Percentiles rank a stretch among this genome's conserved stretches.
Evolutionary conservation across 2,797 vertebrate genomes (phyloP).

Genomic region (Hemitrygon akajei): DNA sequence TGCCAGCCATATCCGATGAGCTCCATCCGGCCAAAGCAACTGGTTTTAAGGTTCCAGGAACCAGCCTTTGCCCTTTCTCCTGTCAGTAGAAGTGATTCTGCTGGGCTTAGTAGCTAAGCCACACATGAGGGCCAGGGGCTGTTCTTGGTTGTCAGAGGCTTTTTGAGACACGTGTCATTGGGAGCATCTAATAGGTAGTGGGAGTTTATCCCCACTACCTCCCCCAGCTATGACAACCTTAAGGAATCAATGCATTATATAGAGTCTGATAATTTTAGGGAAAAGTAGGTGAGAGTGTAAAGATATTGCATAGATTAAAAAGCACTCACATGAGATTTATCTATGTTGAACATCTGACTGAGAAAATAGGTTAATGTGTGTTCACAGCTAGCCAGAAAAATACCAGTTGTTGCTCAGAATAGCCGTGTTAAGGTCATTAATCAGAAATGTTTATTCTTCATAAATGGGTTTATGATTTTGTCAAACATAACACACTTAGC

Average conservation of each 20-base stretch:
- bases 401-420: neutral
- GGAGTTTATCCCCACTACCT: too few species aligned
- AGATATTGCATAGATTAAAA: neutral
- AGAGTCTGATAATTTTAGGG: neutral
- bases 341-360: neutral
- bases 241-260: neutral
- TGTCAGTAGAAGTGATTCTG: too few species aligned
- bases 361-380: neutral
- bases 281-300: neutral
- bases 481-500: neutral
- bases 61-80: too few species aligned
- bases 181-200: too few species aligned
- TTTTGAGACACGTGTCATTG: too few species aligned
- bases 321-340: neutral
- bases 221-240: too few species aligned
- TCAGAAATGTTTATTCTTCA: neutral
- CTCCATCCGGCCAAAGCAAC: too few species aligned
- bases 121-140: too few species aligned
- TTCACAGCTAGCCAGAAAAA: neutral
- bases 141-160: too few species aligned
- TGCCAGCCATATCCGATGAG: too few species aligned
- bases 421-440: neutral
- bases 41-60: too few species aligned
- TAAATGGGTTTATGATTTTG: neutral
- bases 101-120: too few species aligned